These are phyloP conservation scores for Troides helena DNA, from an alignment of 2,888 invertebrate species.

Conservation along the genomic window DNA sequence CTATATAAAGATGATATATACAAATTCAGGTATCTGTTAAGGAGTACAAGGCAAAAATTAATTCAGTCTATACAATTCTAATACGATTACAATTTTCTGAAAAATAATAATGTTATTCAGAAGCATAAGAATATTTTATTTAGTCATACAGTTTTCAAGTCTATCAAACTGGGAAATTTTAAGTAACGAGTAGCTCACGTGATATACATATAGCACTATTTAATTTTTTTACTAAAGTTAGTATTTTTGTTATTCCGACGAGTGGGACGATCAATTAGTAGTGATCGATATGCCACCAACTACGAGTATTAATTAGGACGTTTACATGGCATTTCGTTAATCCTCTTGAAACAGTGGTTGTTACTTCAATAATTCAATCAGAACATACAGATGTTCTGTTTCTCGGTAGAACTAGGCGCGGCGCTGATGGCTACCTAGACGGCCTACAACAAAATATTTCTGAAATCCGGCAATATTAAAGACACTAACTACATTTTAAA, in stretches of 20 bases:
- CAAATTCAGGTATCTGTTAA: conserved; percentile 29
- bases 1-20: conserved; percentile 23
- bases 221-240: neutral
- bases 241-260: neutral
- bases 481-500: neutral
- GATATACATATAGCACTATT: neutral
- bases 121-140: neutral
- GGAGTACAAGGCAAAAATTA: conserved; percentile 46
- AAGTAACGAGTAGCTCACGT: neutral
- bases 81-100: conserved; percentile 19
- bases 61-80: conserved; percentile 50
- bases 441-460: neutral
- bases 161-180: neutral
- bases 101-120: neutral
- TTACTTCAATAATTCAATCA: neutral
- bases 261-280: neutral
- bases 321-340: neutral
- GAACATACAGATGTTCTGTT: neutral
- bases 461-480: neutral
- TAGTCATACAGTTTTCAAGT: neutral
- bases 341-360: neutral
- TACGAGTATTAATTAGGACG: neutral
- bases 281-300: neutral
- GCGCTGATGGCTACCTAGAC: neutral
- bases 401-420: neutral